These are phyloP conservation scores for Danio tinwini DNA, from an alignment of 2,797 vertebrate genomes.

Conservation along the genomic window DNA sequence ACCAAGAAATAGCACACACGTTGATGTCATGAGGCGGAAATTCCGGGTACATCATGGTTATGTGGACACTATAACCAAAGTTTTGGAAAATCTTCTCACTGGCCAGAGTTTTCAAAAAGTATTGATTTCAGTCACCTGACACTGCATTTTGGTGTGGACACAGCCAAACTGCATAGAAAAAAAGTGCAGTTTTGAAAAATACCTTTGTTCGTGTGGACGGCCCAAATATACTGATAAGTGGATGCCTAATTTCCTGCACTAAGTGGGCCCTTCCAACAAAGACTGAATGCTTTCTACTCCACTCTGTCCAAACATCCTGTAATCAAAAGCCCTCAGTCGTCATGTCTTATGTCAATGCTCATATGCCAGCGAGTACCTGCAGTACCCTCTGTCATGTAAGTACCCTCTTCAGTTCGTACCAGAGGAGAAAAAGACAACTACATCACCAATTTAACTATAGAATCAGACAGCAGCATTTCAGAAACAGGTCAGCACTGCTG, in stretches of 20 bases:
- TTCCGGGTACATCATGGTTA: too few species aligned
- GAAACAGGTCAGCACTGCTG: slow-evolving; percentile 21
- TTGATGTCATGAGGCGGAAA: too few species aligned
- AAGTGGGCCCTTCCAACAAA: slow-evolving; percentile 73
- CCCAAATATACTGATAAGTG: not conserved
- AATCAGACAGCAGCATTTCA: slow-evolving; percentile 11
- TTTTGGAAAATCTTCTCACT: too few species aligned
- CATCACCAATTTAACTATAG: slow-evolving; percentile 55
- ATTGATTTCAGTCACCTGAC: too few species aligned
- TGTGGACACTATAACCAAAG: too few species aligned
- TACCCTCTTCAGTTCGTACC: slow-evolving; percentile 69
- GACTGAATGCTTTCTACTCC: slow-evolving; percentile 76
- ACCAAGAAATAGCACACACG: too few species aligned
- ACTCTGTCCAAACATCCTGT: slow-evolving; percentile 75
- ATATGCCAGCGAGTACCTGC: slow-evolving; percentile 61
- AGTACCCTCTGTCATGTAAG: slow-evolving; percentile 63
- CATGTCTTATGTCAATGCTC: slow-evolving; percentile 54
- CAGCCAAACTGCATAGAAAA: too few species aligned
- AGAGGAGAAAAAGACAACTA: slow-evolving; percentile 69
- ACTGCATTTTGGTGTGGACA: too few species aligned
- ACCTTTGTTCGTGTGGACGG: too few species aligned
- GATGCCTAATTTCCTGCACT: slow-evolving; percentile 40
- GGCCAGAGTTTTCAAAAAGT: too few species aligned
- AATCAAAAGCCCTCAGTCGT: slow-evolving; percentile 53
- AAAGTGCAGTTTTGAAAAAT: too few species aligned